A percentile compares a stretch with the other conserved stretches of the same genome.
Evolutionary conservation across 2,113 vertebrate genomes (phyloP).

Genomic region (Esox niger): DNA sequence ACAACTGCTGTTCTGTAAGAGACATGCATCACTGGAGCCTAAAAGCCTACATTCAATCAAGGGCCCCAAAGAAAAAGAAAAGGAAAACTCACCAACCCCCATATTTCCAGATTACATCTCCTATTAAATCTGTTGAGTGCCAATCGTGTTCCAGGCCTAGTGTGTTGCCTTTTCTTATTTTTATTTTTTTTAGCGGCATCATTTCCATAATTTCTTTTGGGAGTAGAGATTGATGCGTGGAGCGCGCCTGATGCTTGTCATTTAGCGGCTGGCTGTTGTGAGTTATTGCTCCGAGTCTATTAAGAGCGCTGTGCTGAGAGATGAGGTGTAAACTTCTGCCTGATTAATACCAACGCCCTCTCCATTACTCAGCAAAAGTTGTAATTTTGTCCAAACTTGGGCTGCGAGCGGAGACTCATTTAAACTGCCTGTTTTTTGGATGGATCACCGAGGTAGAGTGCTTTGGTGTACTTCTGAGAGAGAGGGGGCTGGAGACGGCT

Average conservation of each 20-base stretch:
- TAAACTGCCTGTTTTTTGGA: constrained; percentile 51
- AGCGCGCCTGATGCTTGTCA: constrained; percentile 14
- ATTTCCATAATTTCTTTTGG: background rate
- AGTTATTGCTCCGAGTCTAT: constrained; percentile 42
- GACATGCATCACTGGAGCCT: background rate
- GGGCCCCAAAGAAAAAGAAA: background rate
- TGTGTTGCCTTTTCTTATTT: background rate
- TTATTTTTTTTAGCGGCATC: no score
- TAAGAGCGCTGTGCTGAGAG: constrained; percentile 39
- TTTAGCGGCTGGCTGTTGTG: constrained; percentile 6
- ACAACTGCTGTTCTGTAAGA: background rate
- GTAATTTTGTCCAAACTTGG: constrained; percentile 55
- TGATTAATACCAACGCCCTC: constrained; percentile 54
- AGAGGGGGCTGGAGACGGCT: background rate
- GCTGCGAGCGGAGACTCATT: constrained; percentile 30
- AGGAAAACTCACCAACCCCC: background rate
- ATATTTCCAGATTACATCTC: background rate
- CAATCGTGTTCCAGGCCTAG: background rate
- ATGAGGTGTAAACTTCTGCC: constrained; percentile 36
- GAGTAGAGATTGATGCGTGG: constrained; percentile 6
- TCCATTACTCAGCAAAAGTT: constrained; percentile 60
- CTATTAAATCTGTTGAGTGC: background rate
- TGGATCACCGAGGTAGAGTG: constrained; percentile 54
- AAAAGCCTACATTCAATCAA: background rate
- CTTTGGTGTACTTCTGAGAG: constrained; percentile 3